A percentile compares a stretch with the other conserved stretches of the same genome.
phyloP scores from a whole-genome alignment of 1,140 invertebrate species.

The Leptinotarsa texana region DNA sequence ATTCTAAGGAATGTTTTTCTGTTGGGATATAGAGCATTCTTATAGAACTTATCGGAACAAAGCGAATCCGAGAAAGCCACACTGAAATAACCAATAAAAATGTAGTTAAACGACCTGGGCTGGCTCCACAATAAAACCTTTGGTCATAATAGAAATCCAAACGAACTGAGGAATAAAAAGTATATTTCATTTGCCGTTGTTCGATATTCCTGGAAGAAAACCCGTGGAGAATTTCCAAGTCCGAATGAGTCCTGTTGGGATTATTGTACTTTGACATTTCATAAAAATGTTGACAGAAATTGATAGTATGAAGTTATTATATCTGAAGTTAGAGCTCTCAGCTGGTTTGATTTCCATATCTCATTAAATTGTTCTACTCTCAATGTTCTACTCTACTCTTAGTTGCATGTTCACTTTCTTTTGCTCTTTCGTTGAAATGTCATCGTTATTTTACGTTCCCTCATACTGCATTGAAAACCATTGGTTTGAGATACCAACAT shows the following conservation, averaged over 20 bases:
- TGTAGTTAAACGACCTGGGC: slow-evolving; percentile 31
- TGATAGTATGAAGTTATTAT: too few species aligned
- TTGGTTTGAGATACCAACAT: too few species aligned
- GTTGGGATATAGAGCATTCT: slow-evolving; percentile 12
- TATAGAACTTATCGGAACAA: slow-evolving; percentile 20
- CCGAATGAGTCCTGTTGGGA: background rate
- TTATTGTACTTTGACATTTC: background rate
- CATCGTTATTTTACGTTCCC: too few species aligned
- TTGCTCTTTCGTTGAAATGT: too few species aligned
- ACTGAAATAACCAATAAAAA: slow-evolving; percentile 28
- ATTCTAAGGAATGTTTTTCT: background rate
- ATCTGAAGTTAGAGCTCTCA: too few species aligned
- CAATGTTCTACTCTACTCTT: too few species aligned
- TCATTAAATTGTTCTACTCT: too few species aligned
- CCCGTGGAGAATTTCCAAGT: background rate
- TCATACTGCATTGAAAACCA: too few species aligned
- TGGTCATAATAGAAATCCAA: slow-evolving; percentile 12
- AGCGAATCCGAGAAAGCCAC: slow-evolving; percentile 12
- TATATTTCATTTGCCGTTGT: background rate
- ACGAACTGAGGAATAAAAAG: slow-evolving; percentile 15
- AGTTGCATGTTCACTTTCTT: too few species aligned
- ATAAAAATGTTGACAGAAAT: too few species aligned
- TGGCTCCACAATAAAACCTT: slow-evolving; percentile 26
- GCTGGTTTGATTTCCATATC: too few species aligned
- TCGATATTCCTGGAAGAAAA: background rate